Evolutionary conservation across 1,140 invertebrate genomes (phyloP).

Genomic region (Rhagoletis zephyria): DNA sequence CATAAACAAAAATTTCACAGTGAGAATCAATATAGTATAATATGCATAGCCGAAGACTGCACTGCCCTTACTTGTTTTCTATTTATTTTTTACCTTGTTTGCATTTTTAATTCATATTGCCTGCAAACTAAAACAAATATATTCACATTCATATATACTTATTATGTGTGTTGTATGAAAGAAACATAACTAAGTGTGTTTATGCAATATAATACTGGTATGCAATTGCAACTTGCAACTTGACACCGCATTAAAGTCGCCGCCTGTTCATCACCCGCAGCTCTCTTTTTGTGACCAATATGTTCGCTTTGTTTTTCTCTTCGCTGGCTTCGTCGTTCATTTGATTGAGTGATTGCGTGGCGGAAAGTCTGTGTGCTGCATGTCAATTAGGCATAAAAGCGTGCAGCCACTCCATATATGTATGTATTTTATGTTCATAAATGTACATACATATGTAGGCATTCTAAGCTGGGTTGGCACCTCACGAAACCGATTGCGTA

Average conservation of each 20-base stretch:
- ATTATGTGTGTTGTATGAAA: not conserved
- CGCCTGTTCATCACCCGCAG: not conserved
- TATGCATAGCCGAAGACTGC: not conserved
- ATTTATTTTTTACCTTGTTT: conserved; percentile 30
- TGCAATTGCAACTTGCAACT: conserved; percentile 31
- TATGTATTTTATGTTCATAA: not conserved
- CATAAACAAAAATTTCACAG: too few relatives aligned
- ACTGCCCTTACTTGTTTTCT: not conserved
- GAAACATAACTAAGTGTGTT: not conserved
- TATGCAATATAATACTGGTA: not conserved
- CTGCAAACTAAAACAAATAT: not conserved
- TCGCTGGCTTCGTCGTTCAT: not conserved
- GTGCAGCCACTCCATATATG: not conserved
- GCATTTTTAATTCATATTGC: not conserved
- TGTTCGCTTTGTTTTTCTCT: not conserved
- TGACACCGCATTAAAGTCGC: conserved; percentile 41
- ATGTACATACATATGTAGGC: not conserved
- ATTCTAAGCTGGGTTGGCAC: not conserved
- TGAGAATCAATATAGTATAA: not conserved
- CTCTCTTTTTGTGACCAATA: not conserved
- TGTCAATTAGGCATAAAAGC: conserved; percentile 29
- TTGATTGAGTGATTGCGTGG: conserved; percentile 15
- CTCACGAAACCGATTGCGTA: too few relatives aligned
- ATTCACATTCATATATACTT: not conserved
- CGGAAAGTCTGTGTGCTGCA: conserved; percentile 24